phyloP scores from a whole-genome alignment of 2,888 invertebrate genomes.

The Philhelius pedissequus region DNA sequence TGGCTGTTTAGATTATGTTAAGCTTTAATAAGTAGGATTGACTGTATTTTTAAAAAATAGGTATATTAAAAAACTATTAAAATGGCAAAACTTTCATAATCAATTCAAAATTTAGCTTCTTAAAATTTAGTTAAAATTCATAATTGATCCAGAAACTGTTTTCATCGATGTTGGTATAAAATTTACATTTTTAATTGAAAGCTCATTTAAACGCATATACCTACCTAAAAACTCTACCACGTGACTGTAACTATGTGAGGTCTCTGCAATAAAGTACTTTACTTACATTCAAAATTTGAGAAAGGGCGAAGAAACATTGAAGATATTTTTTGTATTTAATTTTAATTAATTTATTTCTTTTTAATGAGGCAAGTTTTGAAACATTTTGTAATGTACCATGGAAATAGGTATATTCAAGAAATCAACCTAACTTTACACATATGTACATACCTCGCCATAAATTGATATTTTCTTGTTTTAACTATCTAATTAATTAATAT shows the following conservation, averaged over 20 bases:
- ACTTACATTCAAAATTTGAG: not conserved
- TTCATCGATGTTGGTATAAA: not conserved
- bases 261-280: not conserved
- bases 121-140: not conserved
- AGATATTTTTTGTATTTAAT: not conserved
- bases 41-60: too few relatives aligned
- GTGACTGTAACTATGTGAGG: not conserved
- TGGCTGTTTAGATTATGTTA: too few relatives aligned
- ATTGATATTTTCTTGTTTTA: not conserved
- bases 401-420: not conserved
- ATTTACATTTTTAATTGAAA: not conserved
- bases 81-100: not conserved
- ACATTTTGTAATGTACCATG: too few relatives aligned
- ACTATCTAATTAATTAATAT: conserved; percentile 8
- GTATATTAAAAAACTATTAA: too few relatives aligned
- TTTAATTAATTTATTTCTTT: not conserved
- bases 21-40: too few relatives aligned
- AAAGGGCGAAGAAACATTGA: not conserved
- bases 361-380: not conserved
- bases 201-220: not conserved
- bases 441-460: not conserved
- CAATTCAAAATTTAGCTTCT: not conserved
- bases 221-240: not conserved
- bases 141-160: not conserved
- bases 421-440: not conserved